A percentile compares a stretch with the other conserved stretches of the same genome.
Conservation (phyloP, 2,888 invertebrate species). For the Eristalis arbustorum region DNA sequence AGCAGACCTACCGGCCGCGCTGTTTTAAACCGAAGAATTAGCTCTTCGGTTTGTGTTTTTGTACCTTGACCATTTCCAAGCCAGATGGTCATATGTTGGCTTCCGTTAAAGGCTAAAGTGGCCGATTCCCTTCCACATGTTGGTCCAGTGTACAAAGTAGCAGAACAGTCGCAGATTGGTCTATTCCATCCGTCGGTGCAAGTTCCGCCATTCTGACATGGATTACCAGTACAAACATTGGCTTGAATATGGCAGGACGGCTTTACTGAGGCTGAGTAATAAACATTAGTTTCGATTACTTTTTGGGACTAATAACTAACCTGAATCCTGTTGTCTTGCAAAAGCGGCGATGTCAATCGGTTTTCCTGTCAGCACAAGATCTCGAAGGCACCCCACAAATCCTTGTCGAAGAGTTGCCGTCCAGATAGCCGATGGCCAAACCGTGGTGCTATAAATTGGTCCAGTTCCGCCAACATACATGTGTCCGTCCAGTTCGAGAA, state of each 20-base stretch:
- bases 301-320: slow-evolving; percentile 78
- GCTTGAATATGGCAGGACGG: slow-evolving; percentile 93
- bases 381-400: slow-evolving; percentile 96
- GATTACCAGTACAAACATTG: slow-evolving; percentile 90
- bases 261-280: slow-evolving; percentile 88
- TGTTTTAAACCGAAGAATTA: slow-evolving; percentile 92
- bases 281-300: neutral
- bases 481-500: slow-evolving; percentile 92
- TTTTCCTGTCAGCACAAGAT: slow-evolving; percentile 92
- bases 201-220: slow-evolving; percentile 93
- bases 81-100: slow-evolving; percentile 90
- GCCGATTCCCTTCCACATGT: slow-evolving; percentile 95
- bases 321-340: slow-evolving; percentile 94
- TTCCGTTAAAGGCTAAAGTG: slow-evolving; percentile 92
- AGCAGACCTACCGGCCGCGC: slow-evolving; percentile 88
- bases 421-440: slow-evolving; percentile 93
- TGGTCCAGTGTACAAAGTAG: slow-evolving; percentile 92
- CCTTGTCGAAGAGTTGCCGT: slow-evolving; percentile 93
- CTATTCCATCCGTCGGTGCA: slow-evolving; percentile 98
- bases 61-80: slow-evolving; percentile 86
- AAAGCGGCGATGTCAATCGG: slow-evolving; percentile 93
- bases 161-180: slow-evolving; percentile 95
- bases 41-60: slow-evolving; percentile 93
- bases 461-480: slow-evolving; percentile 94
- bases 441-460: slow-evolving; percentile 87